These are phyloP conservation scores for Drosophila pruinosa DNA, from an alignment of 1,140 invertebrate genomes.

Conservation along the genomic window DNA sequence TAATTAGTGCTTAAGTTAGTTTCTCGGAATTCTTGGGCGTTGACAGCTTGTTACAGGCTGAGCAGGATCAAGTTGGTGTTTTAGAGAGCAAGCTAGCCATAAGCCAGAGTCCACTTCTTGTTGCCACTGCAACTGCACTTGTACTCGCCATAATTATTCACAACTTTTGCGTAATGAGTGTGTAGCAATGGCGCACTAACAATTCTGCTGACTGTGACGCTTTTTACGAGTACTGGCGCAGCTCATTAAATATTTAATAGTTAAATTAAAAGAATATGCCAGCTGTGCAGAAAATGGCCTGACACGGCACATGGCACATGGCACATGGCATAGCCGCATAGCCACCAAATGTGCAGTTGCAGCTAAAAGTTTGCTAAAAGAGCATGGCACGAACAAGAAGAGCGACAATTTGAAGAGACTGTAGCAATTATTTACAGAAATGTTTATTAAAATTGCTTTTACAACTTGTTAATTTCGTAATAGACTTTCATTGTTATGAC, in stretches of 20 bases:
- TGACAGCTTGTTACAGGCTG: too few relatives aligned
- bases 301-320: conserved; percentile 14
- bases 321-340: conserved; percentile 10
- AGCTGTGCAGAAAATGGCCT: conserved; percentile 48
- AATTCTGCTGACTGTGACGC: conserved; percentile 29
- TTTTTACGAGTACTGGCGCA: conserved; percentile 30
- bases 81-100: too few relatives aligned
- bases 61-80: too few relatives aligned
- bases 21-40: too few relatives aligned
- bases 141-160: conserved; percentile 52
- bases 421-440: conserved; percentile 63
- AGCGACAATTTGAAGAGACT: conserved; percentile 20
- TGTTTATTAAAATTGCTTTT: conserved; percentile 68
- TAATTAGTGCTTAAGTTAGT: too few relatives aligned
- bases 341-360: conserved; percentile 45
- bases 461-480: conserved; percentile 68
- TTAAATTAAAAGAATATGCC: conserved; percentile 74
- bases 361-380: conserved; percentile 46
- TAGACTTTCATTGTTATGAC: conserved; percentile 35
- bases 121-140: background rate
- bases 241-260: conserved; percentile 79
- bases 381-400: background rate
- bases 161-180: conserved; percentile 56
- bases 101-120: background rate
- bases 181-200: conserved; percentile 32